Evolutionary conservation across 2,113 vertebrate genomes (phyloP).

Genomic region (Chrysochloris asiatica): DNA sequence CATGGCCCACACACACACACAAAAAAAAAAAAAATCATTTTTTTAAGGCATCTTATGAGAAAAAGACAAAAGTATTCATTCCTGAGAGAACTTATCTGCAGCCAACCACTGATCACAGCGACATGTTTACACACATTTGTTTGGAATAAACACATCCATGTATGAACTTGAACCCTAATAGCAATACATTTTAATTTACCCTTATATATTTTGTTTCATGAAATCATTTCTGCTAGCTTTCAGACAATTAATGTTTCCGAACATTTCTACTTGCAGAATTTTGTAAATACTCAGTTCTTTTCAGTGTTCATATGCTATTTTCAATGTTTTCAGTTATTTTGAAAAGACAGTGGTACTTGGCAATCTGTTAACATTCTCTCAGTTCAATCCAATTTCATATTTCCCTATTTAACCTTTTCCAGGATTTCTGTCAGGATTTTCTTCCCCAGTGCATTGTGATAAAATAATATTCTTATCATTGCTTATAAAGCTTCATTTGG

Average conservation of each 20-base stretch:
- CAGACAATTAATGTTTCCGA: neutral
- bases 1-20: too few relatives aligned
- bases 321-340: neutral
- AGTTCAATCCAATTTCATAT: constrained; percentile 45
- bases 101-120: too few relatives aligned
- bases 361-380: constrained; percentile 20
- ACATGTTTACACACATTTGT: too few relatives aligned
- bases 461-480: constrained; percentile 52
- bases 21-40: too few relatives aligned
- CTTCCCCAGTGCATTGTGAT: constrained; percentile 31
- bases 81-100: too few relatives aligned
- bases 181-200: too few relatives aligned
- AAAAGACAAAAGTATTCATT: too few relatives aligned
- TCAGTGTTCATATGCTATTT: neutral
- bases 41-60: too few relatives aligned
- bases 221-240: constrained; percentile 16
- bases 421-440: constrained; percentile 56
- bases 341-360: neutral
- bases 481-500: constrained; percentile 53
- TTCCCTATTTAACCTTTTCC: constrained; percentile 54
- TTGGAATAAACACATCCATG: too few relatives aligned
- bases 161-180: too few relatives aligned
- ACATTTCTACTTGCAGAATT: neutral
- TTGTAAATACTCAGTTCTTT: neutral
- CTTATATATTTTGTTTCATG: neutral